Base-by-base conservation (phyloP, 2,888 invertebrate genomes). In the Erpobdella octoculata region DNA sequence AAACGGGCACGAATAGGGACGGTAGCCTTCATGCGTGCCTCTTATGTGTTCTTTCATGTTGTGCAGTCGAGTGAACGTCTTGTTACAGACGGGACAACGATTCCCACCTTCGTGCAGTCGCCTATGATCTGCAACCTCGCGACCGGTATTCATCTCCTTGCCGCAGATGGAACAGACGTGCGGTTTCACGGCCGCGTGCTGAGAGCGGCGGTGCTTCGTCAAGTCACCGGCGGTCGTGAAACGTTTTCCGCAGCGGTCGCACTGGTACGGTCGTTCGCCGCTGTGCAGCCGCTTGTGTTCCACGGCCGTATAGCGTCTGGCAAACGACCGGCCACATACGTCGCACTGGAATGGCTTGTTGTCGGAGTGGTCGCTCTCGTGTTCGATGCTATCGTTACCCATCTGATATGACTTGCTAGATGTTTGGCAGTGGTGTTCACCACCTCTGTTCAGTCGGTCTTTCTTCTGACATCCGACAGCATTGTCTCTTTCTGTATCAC, bases 31-130 rank as follows among this genome's bases (percentile, higher is more conserved):
- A 28, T 70, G 70, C 0, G 70, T 59, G 2, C 70, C 70, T 21
- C 59, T 53, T 48, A 70, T 36, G 70, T 70, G 70, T 31, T 70
- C 70, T 36, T 70, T 70, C 70, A 70, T 70, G 70, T 70, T 70
- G 37, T 70, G 70, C 21, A 70, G 36, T 21, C 70, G 21, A 2
- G 70, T 70, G 37, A 70, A 70, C 31, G 33, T 59, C 70, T 70
- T 70, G 12, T 48, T 36, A 33, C 70, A 70, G 53, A 70, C 48
- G 28, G 70, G 70, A 21, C 70, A 70, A 25, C 15, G 36, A 48
- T 70, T 70, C 0, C 70, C 70, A n/a, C 70, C 70, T 25, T 58
- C 59, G 59, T 70, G 70, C 21, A 70, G 70, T n/a, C 70, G 36
- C 37, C 38, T 53, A 36, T 70, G 70, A 36, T 70, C 70, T 4